Base-by-base conservation (phyloP, 2,113 vertebrate species). In the Caranx melampygus region DNA sequence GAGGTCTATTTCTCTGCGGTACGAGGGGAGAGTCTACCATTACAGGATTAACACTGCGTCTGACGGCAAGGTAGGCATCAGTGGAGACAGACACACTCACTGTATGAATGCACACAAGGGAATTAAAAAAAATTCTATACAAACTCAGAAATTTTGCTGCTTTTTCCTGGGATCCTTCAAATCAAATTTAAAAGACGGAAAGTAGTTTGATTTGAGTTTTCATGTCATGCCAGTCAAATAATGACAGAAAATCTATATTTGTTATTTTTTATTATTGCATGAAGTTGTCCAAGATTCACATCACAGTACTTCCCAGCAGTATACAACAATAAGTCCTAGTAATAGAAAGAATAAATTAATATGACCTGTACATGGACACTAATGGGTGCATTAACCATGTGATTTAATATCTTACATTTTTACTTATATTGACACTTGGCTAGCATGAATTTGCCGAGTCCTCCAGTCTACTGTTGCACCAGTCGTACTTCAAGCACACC, bases 41-140 rank as follows among this genome's bases (percentile, higher is more conserved):
- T 99, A 99, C 95, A 92, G 98, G 74, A 99, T 99, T 92, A 99
- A 99, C 94, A 99, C 97, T 0, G 98, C 98, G 0, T 98, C 98
- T 0, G 98, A 99, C 0, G 95, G 96, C 90, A 99, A 99, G 97
- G 98, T 99, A 70, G 66, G 85, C 57, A 37, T 45, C 81, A 2
- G 20, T 75, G 3, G 15, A 72, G 11, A 61, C 68, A 26, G 20
- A 35, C 10, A 58, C 13, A 8, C 14, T 21, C 5, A 13, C 13
- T 16, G 2, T 33, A 8, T 21, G 26, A 26, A 55, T 3, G 16
- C 67, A 45, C 13, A 44, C 2, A 1, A 34, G 49, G 35, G 21
- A 62, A 26, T 26, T 26, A 26, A 26, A 26, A 26, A 26, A 26
- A 26, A 26, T 26, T 1, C 26, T 26, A 5, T 3, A 55, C 51